Evolutionary conservation across 2,113 vertebrate species (phyloP).

Genomic region (Coregonus clupeaformis): DNA sequence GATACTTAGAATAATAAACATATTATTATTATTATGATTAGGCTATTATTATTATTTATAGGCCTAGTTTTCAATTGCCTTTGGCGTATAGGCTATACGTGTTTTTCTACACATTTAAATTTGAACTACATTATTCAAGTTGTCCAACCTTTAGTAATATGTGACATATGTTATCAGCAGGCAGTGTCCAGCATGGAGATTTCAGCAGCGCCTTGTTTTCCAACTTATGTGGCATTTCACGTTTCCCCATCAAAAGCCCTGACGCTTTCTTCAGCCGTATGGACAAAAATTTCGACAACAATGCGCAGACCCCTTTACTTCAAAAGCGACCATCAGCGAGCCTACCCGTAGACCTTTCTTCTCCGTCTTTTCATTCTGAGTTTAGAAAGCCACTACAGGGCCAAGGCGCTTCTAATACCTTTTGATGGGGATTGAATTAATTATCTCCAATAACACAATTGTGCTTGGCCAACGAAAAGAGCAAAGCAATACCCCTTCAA

Average conservation of each 20-base stretch:
- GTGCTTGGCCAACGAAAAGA: conserved; percentile 96
- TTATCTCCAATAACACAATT: conserved; percentile 99
- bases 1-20: not conserved
- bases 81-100: not conserved
- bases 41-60: conserved; percentile 11
- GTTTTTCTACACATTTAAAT: conserved; percentile 20
- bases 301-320: conserved; percentile 81
- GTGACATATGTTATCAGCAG: conserved; percentile 83
- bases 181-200: conserved; percentile 61
- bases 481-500: conserved; percentile 90
- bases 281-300: conserved; percentile 84
- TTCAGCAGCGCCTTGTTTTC: conserved; percentile 75
- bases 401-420: conserved; percentile 90
- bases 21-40: not conserved
- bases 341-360: conserved; percentile 78
- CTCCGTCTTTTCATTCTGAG: conserved; percentile 85
- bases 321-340: conserved; percentile 85
- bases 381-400: conserved; percentile 82
- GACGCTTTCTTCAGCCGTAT: conserved; percentile 83
- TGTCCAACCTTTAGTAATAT: conserved; percentile 69
- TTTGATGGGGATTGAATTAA: conserved; percentile 99
- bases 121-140: conserved; percentile 19
- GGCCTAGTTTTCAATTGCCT: not conserved
- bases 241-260: conserved; percentile 81
- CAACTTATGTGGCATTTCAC: conserved; percentile 79